Evolutionary conservation across 2,888 invertebrate species (phyloP).

Genomic region (Phania funesta): DNA sequence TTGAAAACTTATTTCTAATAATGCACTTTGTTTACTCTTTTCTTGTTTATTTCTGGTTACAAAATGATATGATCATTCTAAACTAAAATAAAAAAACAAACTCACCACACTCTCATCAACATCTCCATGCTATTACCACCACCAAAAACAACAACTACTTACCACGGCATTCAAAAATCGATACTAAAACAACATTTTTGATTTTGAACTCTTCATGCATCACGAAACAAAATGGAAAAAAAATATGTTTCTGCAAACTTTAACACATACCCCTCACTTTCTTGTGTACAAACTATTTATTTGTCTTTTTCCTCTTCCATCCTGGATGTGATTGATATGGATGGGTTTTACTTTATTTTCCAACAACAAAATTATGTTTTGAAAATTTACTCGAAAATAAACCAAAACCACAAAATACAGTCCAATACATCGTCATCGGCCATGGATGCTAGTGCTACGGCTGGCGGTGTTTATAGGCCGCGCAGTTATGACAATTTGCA

Average conservation of each 20-base stretch:
- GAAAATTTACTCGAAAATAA: neutral
- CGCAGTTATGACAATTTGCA: slow-evolving; percentile 81
- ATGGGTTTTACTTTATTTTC: slow-evolving; percentile 14
- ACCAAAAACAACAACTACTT: slow-evolving; percentile 21
- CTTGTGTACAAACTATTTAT: neutral
- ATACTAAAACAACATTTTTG: slow-evolving; percentile 15
- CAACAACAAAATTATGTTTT: slow-evolving; percentile 12
- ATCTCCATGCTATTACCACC: slow-evolving; percentile 18
- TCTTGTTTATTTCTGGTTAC: slow-evolving; percentile 63
- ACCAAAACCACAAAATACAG: slow-evolving; percentile 68
- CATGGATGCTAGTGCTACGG: slow-evolving; percentile 71
- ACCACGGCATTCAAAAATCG: slow-evolving; percentile 9
- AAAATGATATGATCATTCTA: slow-evolving; percentile 41
- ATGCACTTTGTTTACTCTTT: slow-evolving; percentile 69
- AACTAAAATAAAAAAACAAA: slow-evolving; percentile 27
- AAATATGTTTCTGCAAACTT: slow-evolving; percentile 1
- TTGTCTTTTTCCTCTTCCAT: neutral
- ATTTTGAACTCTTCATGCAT: slow-evolving; percentile 16
- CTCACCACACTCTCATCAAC: slow-evolving; percentile 43
- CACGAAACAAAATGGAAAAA: too few relatives aligned
- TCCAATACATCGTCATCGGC: slow-evolving; percentile 79
- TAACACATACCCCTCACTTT: slow-evolving; percentile 12
- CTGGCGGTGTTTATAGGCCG: slow-evolving; percentile 76
- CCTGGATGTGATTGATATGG: slow-evolving; percentile 16
- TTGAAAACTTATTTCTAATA: slow-evolving; percentile 61